A percentile compares a stretch with the other conserved stretches of the same genome.
Evolutionary conservation across 2,888 invertebrate species (phyloP).

Genomic region (Limenitis camilla): DNA sequence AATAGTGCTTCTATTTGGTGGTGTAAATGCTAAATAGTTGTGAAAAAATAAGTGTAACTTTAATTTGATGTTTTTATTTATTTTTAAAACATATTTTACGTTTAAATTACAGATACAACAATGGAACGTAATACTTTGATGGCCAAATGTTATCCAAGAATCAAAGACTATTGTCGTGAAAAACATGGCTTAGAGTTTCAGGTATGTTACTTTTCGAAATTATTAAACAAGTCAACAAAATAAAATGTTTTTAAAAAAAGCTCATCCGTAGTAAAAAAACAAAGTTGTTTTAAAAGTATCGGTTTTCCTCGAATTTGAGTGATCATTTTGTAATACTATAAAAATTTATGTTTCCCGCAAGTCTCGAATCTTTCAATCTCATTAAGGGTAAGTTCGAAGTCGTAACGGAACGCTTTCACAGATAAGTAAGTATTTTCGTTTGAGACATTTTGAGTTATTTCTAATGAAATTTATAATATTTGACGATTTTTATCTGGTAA

Average conservation of each 20-base stretch:
- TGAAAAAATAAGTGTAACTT: no score
- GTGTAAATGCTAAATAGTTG: no score
- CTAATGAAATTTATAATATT: no score
- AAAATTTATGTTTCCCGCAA: constrained; percentile 41
- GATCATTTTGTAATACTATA: constrained; percentile 36
- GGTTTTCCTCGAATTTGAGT: constrained; percentile 15
- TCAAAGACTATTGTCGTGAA: constrained; percentile 97
- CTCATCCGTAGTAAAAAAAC: neutral
- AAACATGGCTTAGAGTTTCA: constrained; percentile 98
- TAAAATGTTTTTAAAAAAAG: neutral
- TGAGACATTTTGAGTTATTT: no score
- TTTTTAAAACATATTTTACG: no score
- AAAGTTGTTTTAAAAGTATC: constrained; percentile 8
- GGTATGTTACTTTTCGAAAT: constrained; percentile 66
- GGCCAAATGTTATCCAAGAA: constrained; percentile 97
- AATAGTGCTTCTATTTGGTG: no score
- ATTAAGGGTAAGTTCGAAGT: constrained; percentile 16
- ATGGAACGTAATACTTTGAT: constrained; percentile 97
- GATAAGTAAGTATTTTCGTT: neutral
- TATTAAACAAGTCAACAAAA: neutral
- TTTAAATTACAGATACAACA: constrained; percentile 91
- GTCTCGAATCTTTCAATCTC: constrained; percentile 18
- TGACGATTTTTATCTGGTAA: no score
- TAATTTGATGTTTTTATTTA: no score
- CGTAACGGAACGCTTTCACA: neutral